Percentiles rank a stretch among this genome's conserved stretches.
These are phyloP conservation scores for Gila robusta DNA, from an alignment of 2,797 vertebrate species.

Conservation along the genomic window DNA sequence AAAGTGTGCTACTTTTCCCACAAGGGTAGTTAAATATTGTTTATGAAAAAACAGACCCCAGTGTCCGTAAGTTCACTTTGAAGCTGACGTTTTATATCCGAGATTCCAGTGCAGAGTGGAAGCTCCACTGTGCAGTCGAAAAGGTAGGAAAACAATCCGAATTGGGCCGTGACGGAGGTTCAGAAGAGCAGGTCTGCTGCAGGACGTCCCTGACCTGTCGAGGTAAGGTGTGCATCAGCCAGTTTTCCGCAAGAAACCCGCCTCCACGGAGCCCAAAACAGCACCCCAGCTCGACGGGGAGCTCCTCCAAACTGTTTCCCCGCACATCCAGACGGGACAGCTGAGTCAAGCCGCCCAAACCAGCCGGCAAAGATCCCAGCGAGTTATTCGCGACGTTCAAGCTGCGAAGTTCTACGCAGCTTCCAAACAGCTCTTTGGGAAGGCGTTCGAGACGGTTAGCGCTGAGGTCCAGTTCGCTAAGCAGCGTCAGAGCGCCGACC, in stretches of 20 bases:
- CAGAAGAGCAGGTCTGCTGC: slow-evolving; percentile 60
- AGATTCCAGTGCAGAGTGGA: slow-evolving; percentile 79
- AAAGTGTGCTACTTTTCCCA: no score
- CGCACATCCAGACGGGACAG: slow-evolving; percentile 78
- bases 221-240: slow-evolving; percentile 78
- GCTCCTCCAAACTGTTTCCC: slow-evolving; percentile 78
- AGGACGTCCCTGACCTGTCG: slow-evolving; percentile 70
- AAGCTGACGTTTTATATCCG: slow-evolving; percentile 68
- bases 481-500: slow-evolving; percentile 71
- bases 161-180: slow-evolving; percentile 62
- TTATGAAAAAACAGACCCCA: neutral
- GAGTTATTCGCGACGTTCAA: slow-evolving; percentile 78
- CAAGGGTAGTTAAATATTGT: neutral
- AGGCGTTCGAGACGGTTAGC: slow-evolving; percentile 78
- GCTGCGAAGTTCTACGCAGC: slow-evolving; percentile 73
- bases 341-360: slow-evolving; percentile 68
- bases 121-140: slow-evolving; percentile 77
- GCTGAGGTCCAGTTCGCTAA: slow-evolving; percentile 78
- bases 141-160: slow-evolving; percentile 76
- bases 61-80: neutral
- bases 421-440: slow-evolving; percentile 74
- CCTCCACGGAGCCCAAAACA: slow-evolving; percentile 76
- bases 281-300: slow-evolving; percentile 76
- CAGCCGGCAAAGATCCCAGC: slow-evolving; percentile 69
- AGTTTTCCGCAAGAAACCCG: slow-evolving; percentile 78